A percentile compares a stretch with the other conserved stretches of the same genome.
These are phyloP conservation scores for Drosophila anomalata DNA, from an alignment of 2,888 invertebrate genomes.

Conservation along the genomic window DNA sequence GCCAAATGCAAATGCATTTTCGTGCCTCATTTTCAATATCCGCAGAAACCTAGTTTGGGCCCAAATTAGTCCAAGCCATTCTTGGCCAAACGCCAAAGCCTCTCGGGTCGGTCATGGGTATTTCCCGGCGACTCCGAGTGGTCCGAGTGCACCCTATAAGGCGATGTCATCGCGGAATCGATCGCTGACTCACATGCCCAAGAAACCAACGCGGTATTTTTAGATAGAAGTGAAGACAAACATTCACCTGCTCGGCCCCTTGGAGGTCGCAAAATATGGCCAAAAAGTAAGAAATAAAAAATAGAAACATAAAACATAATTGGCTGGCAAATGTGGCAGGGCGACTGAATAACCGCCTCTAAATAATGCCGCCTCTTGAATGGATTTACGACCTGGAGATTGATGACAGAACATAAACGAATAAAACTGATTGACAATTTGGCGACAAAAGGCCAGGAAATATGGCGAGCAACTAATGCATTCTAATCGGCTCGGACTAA, in stretches of 20 bases:
- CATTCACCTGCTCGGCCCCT: conserved; percentile 4
- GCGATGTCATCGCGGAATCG: not conserved
- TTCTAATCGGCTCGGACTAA: conserved; percentile 24
- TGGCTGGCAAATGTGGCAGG: conserved; percentile 52
- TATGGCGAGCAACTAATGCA: conserved; percentile 18
- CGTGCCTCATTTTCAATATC: not conserved
- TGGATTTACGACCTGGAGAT: conserved; percentile 54
- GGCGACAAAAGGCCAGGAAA: not conserved
- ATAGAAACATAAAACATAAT: conserved; percentile 62
- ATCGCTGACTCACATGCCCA: conserved; percentile 2
- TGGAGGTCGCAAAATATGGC: conserved; percentile 27
- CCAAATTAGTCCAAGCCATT: not conserved
- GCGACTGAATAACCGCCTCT: not conserved
- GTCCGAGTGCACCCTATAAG: not conserved
- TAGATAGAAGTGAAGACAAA: not conserved
- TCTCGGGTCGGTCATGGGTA: not conserved
- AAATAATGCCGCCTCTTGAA: conserved; percentile 19
- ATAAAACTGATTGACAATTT: conserved; percentile 25
- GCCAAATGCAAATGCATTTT: not conserved
- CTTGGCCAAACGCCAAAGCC: not conserved
- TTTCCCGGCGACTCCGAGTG: not conserved
- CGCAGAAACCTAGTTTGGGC: not conserved
- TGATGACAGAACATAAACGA: conserved; percentile 53
- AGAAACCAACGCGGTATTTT: not conserved
- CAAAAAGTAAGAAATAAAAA: conserved; percentile 36